Evolutionary conservation across 2,113 vertebrate species (phyloP).

Genomic region (Phalacrocorax carbo): DNA sequence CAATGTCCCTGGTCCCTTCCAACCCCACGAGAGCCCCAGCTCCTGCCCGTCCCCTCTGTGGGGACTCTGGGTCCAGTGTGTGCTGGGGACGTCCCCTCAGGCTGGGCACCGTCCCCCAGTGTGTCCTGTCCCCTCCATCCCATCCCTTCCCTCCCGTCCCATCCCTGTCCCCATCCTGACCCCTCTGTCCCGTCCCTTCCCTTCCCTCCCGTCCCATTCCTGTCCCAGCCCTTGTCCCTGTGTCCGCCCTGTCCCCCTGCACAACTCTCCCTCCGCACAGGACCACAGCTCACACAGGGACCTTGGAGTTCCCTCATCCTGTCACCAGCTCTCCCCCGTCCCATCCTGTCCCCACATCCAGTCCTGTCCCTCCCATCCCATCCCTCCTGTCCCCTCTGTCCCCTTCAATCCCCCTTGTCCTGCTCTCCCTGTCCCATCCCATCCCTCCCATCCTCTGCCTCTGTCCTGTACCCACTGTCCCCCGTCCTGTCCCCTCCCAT

Average conservation of each 20-base stretch:
- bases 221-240: neutral
- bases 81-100: neutral
- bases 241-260: constrained; percentile 44
- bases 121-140: neutral
- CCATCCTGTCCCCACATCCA: constrained; percentile 49
- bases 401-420: neutral
- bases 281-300: neutral
- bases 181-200: neutral
- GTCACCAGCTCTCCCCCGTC: neutral
- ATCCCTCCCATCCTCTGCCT: neutral
- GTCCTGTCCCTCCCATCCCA: neutral
- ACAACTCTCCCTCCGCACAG: neutral
- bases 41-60: neutral
- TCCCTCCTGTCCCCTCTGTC: neutral
- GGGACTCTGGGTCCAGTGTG: neutral
- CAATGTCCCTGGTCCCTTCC: rapidly evolving
- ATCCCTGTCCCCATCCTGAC: neutral
- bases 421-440: neutral
- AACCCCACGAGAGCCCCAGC: neutral
- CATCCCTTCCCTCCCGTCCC: neutral
- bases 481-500: too few relatives aligned
- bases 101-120: neutral
- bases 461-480: neutral
- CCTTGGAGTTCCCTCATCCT: neutral
- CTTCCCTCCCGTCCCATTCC: constrained; percentile 41